Base-by-base conservation (phyloP, 2,888 invertebrate species). In the Apamea monoglypha region DNA sequence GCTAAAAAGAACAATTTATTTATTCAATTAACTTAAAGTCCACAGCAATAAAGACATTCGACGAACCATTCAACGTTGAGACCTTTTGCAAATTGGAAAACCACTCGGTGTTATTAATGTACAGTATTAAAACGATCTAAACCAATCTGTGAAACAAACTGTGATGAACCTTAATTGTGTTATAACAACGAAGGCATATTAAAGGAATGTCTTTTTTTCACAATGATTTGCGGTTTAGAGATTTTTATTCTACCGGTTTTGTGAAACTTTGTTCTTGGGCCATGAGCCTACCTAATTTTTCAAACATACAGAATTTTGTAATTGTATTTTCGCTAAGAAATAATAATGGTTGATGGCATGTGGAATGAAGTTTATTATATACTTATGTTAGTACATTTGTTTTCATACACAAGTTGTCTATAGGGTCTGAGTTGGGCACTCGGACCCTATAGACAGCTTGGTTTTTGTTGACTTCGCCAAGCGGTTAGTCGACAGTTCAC, bases 31-130 rank as follows among this genome's bases (percentile, higher is more conserved):
- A 59, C 16, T 56, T 18, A 66, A 80, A 69, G 73, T 77, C 40
- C 18, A 47, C 25, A 68, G 53, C 59, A 63, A 76, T 72, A 50
- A 63, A 81, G 73, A 85, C 72, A 69, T 32, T 32, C 72, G 53
- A 66, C 14, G 72, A 81, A 66, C 59, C 85, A 85, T 84, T 84
- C 80, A 84, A 75, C 25, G n/a, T 56, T 63, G 56, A 81, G 69
- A 40, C 73, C 76, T 74, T 85, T 81, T 70, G 29, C 69, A 76
- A 74, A 70, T 83, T 61, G 85, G 44, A 81, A 84, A 81, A 81
- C 47, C 76, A 56, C 61, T 76, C 66, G 21, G 70, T 70, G 64
- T 72, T 81, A 76, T 66, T 84, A 85, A 73, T 80, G 32, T 76
- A 50, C n/a, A 47, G 73, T 47, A 61, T 68, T 72, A 69, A 64